phyloP scores from a whole-genome alignment of 2,888 invertebrate species.

The Ophion slaviceki region DNA sequence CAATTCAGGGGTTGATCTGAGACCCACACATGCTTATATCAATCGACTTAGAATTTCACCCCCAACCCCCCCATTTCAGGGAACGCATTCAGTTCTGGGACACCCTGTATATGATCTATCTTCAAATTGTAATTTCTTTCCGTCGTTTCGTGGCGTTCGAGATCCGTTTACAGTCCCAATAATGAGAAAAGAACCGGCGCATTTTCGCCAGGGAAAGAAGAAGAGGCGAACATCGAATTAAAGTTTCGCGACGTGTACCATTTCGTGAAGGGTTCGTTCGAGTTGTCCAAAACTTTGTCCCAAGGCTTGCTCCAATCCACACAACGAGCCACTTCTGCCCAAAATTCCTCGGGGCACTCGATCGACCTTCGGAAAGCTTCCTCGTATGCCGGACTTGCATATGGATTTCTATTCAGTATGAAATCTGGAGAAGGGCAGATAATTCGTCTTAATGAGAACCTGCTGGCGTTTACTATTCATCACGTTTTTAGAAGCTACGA shows the following conservation, averaged over 20 bases:
- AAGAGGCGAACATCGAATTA: not conserved
- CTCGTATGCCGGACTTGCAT: constrained; percentile 84
- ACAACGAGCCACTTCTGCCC: constrained; percentile 91
- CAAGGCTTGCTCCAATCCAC: constrained; percentile 94
- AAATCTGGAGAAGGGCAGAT: constrained; percentile 73
- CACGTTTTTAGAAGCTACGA: too few relatives aligned
- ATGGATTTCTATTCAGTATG: constrained; percentile 75
- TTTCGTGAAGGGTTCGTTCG: constrained; percentile 93
- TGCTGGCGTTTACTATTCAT: too few relatives aligned
- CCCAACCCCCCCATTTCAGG: too few relatives aligned
- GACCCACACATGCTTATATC: too few relatives aligned
- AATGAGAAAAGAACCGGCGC: not conserved
- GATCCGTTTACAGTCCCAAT: not conserved
- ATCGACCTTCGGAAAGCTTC: constrained; percentile 88
- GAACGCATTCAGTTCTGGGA: too few relatives aligned
- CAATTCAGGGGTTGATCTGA: too few relatives aligned
- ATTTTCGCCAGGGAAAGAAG: not conserved
- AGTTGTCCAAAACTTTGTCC: constrained; percentile 93
- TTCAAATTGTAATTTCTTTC: not conserved
- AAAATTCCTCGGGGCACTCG: constrained; percentile 92
- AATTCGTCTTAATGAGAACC: too few relatives aligned
- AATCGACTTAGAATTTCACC: too few relatives aligned
- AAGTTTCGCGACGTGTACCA: constrained; percentile 86
- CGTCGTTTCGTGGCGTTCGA: not conserved
- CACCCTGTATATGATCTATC: not conserved